A percentile compares a stretch with the other conserved stretches of the same genome.
Conservation (phyloP, 37 sponge, comb jelly and placozoan species). For the Chondrilla cf. caribensis region DNA sequence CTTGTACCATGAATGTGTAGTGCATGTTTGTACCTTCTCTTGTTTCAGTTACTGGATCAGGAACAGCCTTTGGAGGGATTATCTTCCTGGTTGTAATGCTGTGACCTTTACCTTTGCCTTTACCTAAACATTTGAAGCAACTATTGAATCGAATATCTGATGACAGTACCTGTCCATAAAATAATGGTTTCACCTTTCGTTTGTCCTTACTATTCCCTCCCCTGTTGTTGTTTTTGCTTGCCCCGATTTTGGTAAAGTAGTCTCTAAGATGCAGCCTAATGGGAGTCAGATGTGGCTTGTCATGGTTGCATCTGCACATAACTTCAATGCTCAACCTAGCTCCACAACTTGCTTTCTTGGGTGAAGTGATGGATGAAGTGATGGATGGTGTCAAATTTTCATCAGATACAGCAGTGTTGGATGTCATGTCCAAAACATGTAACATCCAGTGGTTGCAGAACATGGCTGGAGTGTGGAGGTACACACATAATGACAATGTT, state of each 20-base stretch:
- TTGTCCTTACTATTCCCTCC: not conserved
- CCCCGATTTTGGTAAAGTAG: not conserved
- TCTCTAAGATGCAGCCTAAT: slow-evolving; percentile 1
- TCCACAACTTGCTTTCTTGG: not conserved
- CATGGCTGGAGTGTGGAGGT: slow-evolving; percentile 36
- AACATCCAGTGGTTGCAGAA: slow-evolving; percentile 46
- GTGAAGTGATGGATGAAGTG: not conserved
- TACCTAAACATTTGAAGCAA: not conserved
- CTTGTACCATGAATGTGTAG: not conserved
- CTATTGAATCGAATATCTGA: not conserved
- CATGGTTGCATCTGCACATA: not conserved
- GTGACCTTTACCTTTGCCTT: not conserved
- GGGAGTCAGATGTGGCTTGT: not conserved
- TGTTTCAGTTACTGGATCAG: not conserved
- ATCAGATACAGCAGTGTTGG: not conserved
- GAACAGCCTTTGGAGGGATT: not conserved
- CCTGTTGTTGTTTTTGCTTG: not conserved
- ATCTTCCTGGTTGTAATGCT: not conserved
- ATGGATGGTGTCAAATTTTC: not conserved
- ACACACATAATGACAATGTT: slow-evolving; percentile 33
- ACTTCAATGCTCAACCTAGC: slow-evolving; percentile 16
- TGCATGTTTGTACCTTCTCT: not conserved
- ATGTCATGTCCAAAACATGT: slow-evolving; percentile 22
- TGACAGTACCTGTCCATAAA: slow-evolving; percentile 3
- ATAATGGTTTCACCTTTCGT: slow-evolving; percentile 1